These are phyloP conservation scores for Mirza zaza DNA, from an alignment of 2,113 vertebrate genomes.

Conservation along the genomic window DNA sequence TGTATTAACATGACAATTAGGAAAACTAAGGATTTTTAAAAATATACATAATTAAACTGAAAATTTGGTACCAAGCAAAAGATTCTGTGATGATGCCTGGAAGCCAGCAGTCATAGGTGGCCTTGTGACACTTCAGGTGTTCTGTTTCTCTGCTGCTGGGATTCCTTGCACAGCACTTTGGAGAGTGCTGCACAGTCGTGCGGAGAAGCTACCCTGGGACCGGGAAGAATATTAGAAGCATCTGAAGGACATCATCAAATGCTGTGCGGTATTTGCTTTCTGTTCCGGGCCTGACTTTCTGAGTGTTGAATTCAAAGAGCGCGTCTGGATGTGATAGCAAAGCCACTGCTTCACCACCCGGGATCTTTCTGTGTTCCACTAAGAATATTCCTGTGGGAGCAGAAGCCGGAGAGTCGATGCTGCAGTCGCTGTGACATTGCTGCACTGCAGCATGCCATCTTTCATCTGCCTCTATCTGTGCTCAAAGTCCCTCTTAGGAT, in stretches of 20 bases:
- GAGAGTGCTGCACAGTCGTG: conserved; percentile 47
- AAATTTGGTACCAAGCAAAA: background rate
- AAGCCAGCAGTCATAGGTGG: background rate
- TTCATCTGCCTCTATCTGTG: conserved; percentile 73
- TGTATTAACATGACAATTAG: background rate
- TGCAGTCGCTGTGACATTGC: background rate
- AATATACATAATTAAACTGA: background rate
- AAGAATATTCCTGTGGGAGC: background rate
- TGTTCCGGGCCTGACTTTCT: background rate
- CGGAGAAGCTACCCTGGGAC: background rate
- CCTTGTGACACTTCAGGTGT: background rate
- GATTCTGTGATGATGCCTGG: background rate
- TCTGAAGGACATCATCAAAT: background rate
- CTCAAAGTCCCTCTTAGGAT: conserved; percentile 73
- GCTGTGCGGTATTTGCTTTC: background rate
- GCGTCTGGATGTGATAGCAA: background rate
- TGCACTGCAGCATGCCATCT: conserved; percentile 72
- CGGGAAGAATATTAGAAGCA: background rate
- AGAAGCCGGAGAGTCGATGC: background rate
- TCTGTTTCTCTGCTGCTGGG: background rate
- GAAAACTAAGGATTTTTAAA: conserved; percentile 1
- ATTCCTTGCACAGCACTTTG: background rate
- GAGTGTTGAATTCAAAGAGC: background rate
- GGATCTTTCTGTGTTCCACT: background rate
- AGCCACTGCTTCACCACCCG: no score